phyloP scores from a whole-genome alignment of 92 coral and sea anemone species.

The Porites divaricata region DNA sequence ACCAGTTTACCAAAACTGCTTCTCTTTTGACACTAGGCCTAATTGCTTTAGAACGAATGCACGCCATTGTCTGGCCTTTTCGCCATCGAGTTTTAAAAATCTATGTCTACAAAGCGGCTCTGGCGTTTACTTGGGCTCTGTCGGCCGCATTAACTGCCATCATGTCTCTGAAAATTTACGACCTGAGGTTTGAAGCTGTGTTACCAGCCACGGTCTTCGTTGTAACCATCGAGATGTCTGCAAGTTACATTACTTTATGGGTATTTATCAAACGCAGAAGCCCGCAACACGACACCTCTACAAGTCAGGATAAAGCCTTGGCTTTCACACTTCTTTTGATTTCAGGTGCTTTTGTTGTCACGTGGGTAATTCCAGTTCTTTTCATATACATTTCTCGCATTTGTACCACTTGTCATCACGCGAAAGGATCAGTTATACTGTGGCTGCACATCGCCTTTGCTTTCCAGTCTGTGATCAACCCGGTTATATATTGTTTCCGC shows the following conservation, averaged over 20 bases:
- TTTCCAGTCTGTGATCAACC: slow-evolving; percentile 4
- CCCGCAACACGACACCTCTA: not conserved
- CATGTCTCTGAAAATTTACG: not conserved
- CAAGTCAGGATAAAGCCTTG: slow-evolving; percentile 9
- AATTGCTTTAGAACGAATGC: slow-evolving; percentile 19
- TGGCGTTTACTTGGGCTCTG: slow-evolving; percentile 2
- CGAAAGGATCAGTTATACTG: not conserved
- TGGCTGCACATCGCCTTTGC: not conserved
- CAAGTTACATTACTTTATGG: not conserved
- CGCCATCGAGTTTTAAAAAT: not conserved
- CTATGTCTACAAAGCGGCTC: not conserved
- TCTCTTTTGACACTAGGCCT: slow-evolving; percentile 4
- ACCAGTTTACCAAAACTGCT: not conserved
- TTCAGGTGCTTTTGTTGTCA: slow-evolving; percentile 1
- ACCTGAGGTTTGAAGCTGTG: not conserved
- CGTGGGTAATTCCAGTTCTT: slow-evolving; percentile 4
- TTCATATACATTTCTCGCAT: not conserved
- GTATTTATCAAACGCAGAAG: not conserved
- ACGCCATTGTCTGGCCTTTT: not conserved
- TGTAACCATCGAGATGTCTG: not conserved
- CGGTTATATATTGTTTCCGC: slow-evolving; percentile 12
- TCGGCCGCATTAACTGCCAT: not conserved
- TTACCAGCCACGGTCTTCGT: not conserved
- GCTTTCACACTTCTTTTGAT: not conserved
- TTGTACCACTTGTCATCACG: slow-evolving; percentile 2